Base-by-base conservation (phyloP, 2,888 invertebrate genomes). In the Clepsis dumicolana region DNA sequence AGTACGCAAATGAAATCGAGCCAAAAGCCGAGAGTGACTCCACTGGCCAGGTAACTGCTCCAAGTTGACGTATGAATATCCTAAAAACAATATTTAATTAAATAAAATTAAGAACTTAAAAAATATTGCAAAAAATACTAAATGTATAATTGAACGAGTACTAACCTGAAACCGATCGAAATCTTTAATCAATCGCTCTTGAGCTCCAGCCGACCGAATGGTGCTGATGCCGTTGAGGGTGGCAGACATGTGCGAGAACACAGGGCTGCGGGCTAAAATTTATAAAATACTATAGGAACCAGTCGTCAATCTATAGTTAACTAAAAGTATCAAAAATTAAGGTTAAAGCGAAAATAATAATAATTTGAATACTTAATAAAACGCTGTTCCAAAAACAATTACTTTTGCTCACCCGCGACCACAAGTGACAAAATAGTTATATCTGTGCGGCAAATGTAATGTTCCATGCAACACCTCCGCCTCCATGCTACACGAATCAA, bases 211-310 rank as follows among this genome's bases (percentile, higher is more conserved):
- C 0, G 98, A 96, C 69, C 99, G 94, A 71, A 99, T 98, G 0
- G 98, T 98, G 41, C 97, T 95, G 32, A 99, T 94, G 1, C 99
- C 99, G 71, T 96, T 95, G 7, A 99, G 91, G 0, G 98, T 96
- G 0, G 98, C 96, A n/a, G 97, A 96, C 74, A 98, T 95, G 83
- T 98, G 98, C 0, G 98, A 97, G 85, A 98, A 98, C 0, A 99
- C 97, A 0, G 99, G 98, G 88, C 98, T 98, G 71, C 97, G 95
- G 67, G 96, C 97, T 98, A 87, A 14, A 86, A 53, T 61, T 29
- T 50, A 62, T 48, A 10, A 18, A 21, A 1, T 18, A 48, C 2
- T 10, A 4, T 48, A 29, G 29, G 29, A 4, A 29, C 29, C 16
- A 41, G 38, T 38, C n/a, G n/a, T n/a, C n/a, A n/a, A n/a, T n/a